Percentiles rank a stretch among this genome's conserved stretches.
These are phyloP conservation scores for Ichneumoninae sp. DNA, from an alignment of 2,888 invertebrate species.

Conservation along the genomic window DNA sequence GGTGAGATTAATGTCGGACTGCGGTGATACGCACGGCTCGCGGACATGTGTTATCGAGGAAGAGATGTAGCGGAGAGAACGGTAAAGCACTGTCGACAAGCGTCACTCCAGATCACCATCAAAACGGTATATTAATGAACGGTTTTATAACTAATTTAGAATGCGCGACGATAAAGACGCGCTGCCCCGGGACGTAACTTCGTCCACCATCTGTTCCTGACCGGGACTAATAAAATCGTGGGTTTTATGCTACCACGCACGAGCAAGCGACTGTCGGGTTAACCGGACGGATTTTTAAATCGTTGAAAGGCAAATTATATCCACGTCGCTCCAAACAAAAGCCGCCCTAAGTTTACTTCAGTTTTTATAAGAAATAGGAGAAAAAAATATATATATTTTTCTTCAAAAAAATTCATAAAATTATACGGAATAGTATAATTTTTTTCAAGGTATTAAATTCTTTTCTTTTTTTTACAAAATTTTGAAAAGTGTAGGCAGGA, in stretches of 20 bases:
- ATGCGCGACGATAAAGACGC: slow-evolving; percentile 10
- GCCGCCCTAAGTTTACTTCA: background rate
- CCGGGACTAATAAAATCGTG: slow-evolving; percentile 12
- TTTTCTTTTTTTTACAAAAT: too few relatives aligned
- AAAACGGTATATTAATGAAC: slow-evolving; percentile 58
- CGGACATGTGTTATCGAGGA: slow-evolving; percentile 31
- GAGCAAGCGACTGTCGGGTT: background rate
- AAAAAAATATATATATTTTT: too few relatives aligned
- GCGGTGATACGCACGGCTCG: background rate
- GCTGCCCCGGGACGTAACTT: slow-evolving; percentile 5
- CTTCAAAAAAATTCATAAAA: too few relatives aligned
- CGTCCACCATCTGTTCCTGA: slow-evolving; percentile 42
- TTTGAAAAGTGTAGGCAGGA: too few relatives aligned
- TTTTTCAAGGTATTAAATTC: too few relatives aligned
- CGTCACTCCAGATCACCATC: slow-evolving; percentile 47
- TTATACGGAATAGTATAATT: too few relatives aligned
- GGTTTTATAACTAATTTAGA: slow-evolving; percentile 47
- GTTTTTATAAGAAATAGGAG: too few relatives aligned
- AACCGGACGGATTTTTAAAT: background rate
- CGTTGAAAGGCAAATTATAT: background rate
- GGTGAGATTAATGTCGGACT: background rate
- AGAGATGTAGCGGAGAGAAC: slow-evolving; percentile 33
- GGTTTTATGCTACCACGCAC: slow-evolving; percentile 5
- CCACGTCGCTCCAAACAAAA: background rate
- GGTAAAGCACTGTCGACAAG: slow-evolving; percentile 54